These are phyloP conservation scores for Dichetophora obliterata DNA, from an alignment of 2,888 invertebrate species.

Conservation along the genomic window DNA sequence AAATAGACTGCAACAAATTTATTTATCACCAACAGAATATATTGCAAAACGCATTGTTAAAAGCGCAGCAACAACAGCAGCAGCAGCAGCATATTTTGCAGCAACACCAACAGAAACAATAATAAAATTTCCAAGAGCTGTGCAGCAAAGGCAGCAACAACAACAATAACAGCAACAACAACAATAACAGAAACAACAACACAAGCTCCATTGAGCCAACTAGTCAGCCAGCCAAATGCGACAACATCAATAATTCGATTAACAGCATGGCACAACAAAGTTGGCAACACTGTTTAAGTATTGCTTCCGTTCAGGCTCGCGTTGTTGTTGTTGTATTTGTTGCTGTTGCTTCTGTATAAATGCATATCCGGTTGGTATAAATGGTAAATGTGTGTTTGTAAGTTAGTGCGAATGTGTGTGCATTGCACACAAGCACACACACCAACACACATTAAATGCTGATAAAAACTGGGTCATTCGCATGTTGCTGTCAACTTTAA, in stretches of 20 bases:
- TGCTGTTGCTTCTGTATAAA: background rate
- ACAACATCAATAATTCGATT: constrained; percentile 44
- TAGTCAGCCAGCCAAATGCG: constrained; percentile 13
- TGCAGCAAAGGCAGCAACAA: background rate
- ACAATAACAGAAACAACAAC: no score
- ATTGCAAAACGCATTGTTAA: background rate
- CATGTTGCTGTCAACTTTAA: constrained; percentile 8
- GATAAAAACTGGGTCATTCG: constrained; percentile 7
- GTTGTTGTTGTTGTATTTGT: constrained; percentile 3
- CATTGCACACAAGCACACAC: background rate
- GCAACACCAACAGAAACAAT: background rate
- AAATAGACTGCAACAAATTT: constrained; percentile 22
- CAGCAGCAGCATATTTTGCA: background rate
- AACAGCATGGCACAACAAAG: constrained; percentile 37
- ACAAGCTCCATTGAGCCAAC: constrained; percentile 1
- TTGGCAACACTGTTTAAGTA: constrained; percentile 36
- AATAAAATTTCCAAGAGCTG: background rate
- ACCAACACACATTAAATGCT: background rate
- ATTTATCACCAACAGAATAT: background rate
- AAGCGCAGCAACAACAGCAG: background rate
- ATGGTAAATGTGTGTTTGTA: background rate
- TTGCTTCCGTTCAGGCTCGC: constrained; percentile 21
- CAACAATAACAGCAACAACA: constrained; percentile 9
- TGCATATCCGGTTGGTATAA: background rate
- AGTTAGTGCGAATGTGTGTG: background rate